These are phyloP conservation scores for Gymnorhina tibicen DNA, from an alignment of 2,113 vertebrate genomes.

Conservation along the genomic window DNA sequence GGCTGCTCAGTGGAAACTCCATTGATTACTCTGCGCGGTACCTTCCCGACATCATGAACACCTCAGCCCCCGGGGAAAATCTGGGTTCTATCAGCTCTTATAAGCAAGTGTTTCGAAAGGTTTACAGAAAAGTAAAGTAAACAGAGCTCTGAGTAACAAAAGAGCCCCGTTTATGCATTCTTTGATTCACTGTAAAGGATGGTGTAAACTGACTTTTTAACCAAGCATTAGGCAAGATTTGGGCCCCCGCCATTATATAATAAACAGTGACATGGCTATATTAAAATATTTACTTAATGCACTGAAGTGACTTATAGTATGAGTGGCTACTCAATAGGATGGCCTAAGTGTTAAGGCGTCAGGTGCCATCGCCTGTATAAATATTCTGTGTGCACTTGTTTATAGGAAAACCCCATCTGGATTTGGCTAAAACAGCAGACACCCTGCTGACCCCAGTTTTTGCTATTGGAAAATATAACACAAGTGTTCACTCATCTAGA, in stretches of 20 bases:
- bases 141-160: constrained; percentile 84
- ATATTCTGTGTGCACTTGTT: constrained; percentile 97
- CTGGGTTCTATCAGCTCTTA: constrained; percentile 79
- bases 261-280: constrained; percentile 98
- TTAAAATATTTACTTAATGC: constrained; percentile 99
- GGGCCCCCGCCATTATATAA: constrained; percentile 94
- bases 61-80: constrained; percentile 74
- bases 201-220: constrained; percentile 95
- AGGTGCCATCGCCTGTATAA: constrained; percentile 98
- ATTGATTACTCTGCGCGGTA: constrained; percentile 47
- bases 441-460: constrained; percentile 87
- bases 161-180: constrained; percentile 83
- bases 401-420: constrained; percentile 98
- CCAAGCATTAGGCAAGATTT: constrained; percentile 96
- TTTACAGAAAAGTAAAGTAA: constrained; percentile 89
- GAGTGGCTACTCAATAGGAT: constrained; percentile 95
- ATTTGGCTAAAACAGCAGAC: constrained; percentile 88
- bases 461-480: constrained; percentile 98
- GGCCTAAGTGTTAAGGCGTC: constrained; percentile 97
- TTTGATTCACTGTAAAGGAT: constrained; percentile 87
- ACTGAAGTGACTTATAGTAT: constrained; percentile 98
- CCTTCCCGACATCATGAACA: constrained; percentile 75
- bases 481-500: constrained; percentile 91
- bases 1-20: constrained; percentile 51
- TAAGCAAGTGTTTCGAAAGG: constrained; percentile 86